These are phyloP conservation scores for Keiferia lycopersicella DNA, from an alignment of 2,888 invertebrate species.

Conservation along the genomic window DNA sequence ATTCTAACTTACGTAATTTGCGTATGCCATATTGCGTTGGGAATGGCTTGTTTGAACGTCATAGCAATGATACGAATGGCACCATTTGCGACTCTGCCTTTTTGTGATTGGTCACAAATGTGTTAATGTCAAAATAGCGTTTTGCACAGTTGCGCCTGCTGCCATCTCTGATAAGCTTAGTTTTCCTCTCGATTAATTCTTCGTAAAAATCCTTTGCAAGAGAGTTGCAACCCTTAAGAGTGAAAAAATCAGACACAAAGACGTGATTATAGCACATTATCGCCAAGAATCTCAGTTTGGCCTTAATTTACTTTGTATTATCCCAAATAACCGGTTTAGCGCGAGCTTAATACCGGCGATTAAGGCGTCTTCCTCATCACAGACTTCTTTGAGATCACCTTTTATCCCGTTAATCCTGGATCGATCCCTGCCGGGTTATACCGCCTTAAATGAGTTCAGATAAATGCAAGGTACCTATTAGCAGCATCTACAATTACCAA, in stretches of 20 bases:
- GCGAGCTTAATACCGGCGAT: not conserved
- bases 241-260: not conserved
- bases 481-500: too few relatives aligned
- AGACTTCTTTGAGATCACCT: not conserved
- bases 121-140: too few relatives aligned
- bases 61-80: too few relatives aligned
- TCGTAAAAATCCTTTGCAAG: too few relatives aligned
- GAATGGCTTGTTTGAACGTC: too few relatives aligned
- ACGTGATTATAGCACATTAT: not conserved
- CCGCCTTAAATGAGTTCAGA: not conserved
- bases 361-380: not conserved
- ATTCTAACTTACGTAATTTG: too few relatives aligned
- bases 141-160: too few relatives aligned
- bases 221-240: not conserved
- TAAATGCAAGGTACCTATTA: not conserved
- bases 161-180: too few relatives aligned
- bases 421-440: not conserved
- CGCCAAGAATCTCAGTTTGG: not conserved
- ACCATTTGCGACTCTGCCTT: too few relatives aligned
- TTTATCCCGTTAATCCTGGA: not conserved
- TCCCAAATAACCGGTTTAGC: conserved; percentile 28
- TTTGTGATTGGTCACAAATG: too few relatives aligned
- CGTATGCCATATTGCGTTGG: too few relatives aligned
- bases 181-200: too few relatives aligned
- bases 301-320: conserved; percentile 29